Base-by-base conservation (phyloP, 2,113 vertebrate species). In the Melanotaenia duboulayi region DNA sequence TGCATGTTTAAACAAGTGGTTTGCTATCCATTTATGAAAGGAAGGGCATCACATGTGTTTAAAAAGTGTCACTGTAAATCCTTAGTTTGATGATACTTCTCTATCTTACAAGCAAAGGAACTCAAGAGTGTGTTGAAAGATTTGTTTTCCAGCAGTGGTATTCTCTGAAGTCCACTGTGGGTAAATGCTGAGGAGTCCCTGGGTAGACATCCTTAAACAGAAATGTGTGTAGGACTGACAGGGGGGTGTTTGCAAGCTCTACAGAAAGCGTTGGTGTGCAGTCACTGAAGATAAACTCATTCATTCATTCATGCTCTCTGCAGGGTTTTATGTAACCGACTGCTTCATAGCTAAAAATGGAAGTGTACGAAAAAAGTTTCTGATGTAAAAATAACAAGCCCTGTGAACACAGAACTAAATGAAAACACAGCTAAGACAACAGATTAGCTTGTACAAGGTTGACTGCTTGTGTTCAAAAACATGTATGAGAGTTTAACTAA, bases 291-390 rank as follows among this genome's bases (percentile, higher is more conserved):
- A 82, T 59, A 69, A 74, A 57, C 76, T 81, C 76, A 65, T 83
- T 87, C 85, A 82, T 85, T 89, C 81, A 85, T 87, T 91, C 85
- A 85, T 87, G 65, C 61, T 65, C 71, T 83, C 59, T 81, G 71
- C 75, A 61, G 68, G 4, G 40, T 54, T 77, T 89, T 90, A 83
- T 83, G 81, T 87, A 91, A 87, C 70, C 25, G 37, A 19, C 35
- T 59, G 40, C 74, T 79, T 59, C 75, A 87, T 85, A 85, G 87
- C 89, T 90, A 91, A 90, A 91, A 80, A 91, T 92, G 84, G 86
- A 88, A 90, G 65, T 82, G 56, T 24, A 22, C n/a, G n/a, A 72
- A 70, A 70, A 80, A 64, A 80, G 74, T 70, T 65, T 80, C 78
- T 49, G 71, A 77, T 72, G 11, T 68, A 88, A 89, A 90, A 84